Evolutionary conservation across 2,888 invertebrate genomes (phyloP), one percentile per base, ranked within the genome.

Genomic region (Hydroisotoma schaefferi): DNA sequence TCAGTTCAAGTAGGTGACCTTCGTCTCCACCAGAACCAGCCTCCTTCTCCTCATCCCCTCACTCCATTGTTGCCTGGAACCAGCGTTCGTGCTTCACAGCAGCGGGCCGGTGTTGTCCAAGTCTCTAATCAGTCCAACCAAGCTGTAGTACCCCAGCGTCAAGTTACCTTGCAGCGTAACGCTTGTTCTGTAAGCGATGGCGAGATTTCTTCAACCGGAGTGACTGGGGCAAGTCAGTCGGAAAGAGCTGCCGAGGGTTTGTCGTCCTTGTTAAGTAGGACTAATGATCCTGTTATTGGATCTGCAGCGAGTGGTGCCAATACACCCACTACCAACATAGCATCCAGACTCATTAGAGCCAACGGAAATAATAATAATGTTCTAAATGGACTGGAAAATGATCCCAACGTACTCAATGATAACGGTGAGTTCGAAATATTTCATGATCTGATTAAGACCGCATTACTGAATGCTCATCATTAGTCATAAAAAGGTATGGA

Each of bases 71-170:
- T n/a, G n/a, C n/a, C n/a, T n/a, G n/a, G n/a, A n/a, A n/a, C 46
- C 59, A 25, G 43, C 40, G 44, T 12, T 26, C 8, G 25, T 5
- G 15, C 54, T 5, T 23, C 55, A 46, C 10, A 44, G 23, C n/a
- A 55, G 26, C n/a, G n/a, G 12, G 12, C 20, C 53, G 8, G n/a
- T 52, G 37, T n/a, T 54, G 43, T 8, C 29, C 56, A 33, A 20
- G 40, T 23, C 51, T 5, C 38, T 44, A 28, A 8, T 15, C 33
- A 33, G 33, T 33, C 33, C 33, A 33, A 33, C 33, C 33, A 33
- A 33, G 33, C 33, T 33, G 5, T 20, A 6, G 20, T 20, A 22
- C 46, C 46, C 5, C 46, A 46, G 15, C 22, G 22, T 15, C 46
- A 20, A 5, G 15, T 25, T 20, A 46, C 46, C 3, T 3, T 22